Conservation (phyloP, 2,113 vertebrate species). For the Peromyscus californicus region DNA sequence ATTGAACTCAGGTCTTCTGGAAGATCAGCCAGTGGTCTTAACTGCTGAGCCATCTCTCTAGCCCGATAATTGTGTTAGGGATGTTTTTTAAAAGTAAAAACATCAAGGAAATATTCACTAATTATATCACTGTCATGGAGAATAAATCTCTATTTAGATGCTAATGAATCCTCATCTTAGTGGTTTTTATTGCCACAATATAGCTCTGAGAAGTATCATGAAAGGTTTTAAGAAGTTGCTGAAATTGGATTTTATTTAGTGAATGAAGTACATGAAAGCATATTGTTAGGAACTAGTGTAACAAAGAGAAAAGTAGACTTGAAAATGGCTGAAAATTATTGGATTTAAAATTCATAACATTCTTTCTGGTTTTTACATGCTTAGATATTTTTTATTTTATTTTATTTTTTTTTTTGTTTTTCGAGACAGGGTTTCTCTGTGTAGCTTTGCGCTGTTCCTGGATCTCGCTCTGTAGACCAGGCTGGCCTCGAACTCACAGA, state of each 20-base stretch:
- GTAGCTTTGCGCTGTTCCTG: too few relatives aligned
- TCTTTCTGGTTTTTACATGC: constrained; percentile 64
- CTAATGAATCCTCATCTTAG: constrained; percentile 35
- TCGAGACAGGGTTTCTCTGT: too few relatives aligned
- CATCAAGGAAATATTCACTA: constrained; percentile 7
- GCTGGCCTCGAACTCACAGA: too few relatives aligned
- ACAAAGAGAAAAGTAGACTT: constrained; percentile 81
- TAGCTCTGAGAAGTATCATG: constrained; percentile 74
- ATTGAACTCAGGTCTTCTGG: too few relatives aligned
- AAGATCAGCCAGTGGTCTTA: too few relatives aligned
- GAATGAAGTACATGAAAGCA: constrained; percentile 64
- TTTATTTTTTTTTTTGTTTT: constrained; percentile 85
- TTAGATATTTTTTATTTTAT: constrained; percentile 84
- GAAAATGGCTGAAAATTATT: constrained; percentile 71
- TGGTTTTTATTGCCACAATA: constrained; percentile 71
- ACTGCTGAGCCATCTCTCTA: too few relatives aligned
- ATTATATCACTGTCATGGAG: neutral
- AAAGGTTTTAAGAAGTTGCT: constrained; percentile 24
- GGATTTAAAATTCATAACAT: constrained; percentile 68
- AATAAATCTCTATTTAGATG: constrained; percentile 37
- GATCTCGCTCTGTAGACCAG: too few relatives aligned
- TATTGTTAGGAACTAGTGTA: constrained; percentile 75
- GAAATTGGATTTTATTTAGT: constrained; percentile 31
- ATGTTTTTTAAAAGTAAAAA: neutral
- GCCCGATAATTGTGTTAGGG: neutral